Evolutionary conservation across 1,140 invertebrate species (phyloP).

Genomic region (Bradysia coprophila): DNA sequence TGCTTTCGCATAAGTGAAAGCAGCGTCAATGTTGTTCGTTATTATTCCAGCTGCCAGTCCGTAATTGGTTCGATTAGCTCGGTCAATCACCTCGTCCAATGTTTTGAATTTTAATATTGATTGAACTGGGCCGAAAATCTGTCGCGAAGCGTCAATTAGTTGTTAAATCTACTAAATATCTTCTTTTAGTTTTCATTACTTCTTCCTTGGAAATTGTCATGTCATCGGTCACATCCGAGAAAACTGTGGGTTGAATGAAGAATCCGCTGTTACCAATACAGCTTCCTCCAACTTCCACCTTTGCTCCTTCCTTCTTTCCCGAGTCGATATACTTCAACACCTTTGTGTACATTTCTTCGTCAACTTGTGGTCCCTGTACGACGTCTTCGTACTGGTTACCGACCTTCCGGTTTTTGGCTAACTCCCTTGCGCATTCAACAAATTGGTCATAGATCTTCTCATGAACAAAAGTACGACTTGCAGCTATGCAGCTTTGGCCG

Average conservation of each 20-base stretch:
- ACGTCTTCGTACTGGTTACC: constrained; percentile 62
- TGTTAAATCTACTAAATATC: constrained; percentile 2
- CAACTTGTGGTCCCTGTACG: constrained; percentile 65
- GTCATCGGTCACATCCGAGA: constrained; percentile 63
- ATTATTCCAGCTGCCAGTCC: constrained; percentile 77
- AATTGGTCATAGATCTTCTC: constrained; percentile 59
- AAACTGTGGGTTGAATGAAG: constrained; percentile 80
- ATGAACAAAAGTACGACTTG: constrained; percentile 79
- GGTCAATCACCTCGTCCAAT: constrained; percentile 73
- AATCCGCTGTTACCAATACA: constrained; percentile 54
- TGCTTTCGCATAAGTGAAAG: constrained; percentile 50
- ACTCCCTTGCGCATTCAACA: constrained; percentile 45
- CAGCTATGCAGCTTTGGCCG: constrained; percentile 83
- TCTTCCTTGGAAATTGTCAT: constrained; percentile 80
- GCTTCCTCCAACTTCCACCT: constrained; percentile 50
- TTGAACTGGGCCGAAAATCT: constrained; percentile 91
- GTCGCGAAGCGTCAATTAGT: constrained; percentile 7
- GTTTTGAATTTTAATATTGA: constrained; percentile 76
- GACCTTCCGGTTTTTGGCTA: constrained; percentile 48
- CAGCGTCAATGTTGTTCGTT: constrained; percentile 71
- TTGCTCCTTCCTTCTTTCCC: constrained; percentile 67
- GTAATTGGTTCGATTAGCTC: constrained; percentile 74
- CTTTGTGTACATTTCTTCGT: constrained; percentile 57
- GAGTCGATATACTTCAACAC: constrained; percentile 54
- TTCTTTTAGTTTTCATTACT: constrained; percentile 17